Percentiles rank a stretch among this genome's conserved stretches.
phyloP scores from a whole-genome alignment of 1,140 invertebrate species.

The Hetaerina americana region DNA sequence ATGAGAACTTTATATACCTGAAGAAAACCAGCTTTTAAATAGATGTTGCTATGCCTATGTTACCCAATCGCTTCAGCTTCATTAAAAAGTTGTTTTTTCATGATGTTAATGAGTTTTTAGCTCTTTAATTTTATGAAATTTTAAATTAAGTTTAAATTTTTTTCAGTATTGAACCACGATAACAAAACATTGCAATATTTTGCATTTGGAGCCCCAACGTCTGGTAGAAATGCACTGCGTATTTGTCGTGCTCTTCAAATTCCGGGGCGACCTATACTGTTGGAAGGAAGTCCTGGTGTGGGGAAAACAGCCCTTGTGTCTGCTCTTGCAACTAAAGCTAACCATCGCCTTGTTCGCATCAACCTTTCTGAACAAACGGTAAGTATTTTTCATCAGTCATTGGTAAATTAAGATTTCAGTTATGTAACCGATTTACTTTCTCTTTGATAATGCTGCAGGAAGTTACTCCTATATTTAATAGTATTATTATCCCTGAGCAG shows the following conservation, averaged over 20 bases:
- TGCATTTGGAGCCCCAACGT: constrained; percentile 70
- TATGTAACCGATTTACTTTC: not conserved
- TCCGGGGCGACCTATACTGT: constrained; percentile 69
- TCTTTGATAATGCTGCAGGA: too few relatives aligned
- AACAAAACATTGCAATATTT: constrained; percentile 32
- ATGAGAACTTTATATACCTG: too few relatives aligned
- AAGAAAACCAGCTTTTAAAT: too few relatives aligned
- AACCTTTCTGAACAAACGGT: constrained; percentile 98
- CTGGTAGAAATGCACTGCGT: constrained; percentile 66
- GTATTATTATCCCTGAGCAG: too few relatives aligned
- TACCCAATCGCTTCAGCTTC: too few relatives aligned
- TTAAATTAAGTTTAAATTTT: too few relatives aligned
- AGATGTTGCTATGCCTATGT: too few relatives aligned
- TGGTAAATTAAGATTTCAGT: constrained; percentile 3
- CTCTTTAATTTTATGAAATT: too few relatives aligned
- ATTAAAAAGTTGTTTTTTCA: too few relatives aligned
- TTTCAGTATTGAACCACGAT: not conserved
- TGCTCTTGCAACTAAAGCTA: constrained; percentile 76
- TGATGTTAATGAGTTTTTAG: too few relatives aligned
- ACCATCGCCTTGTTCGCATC: constrained; percentile 72
- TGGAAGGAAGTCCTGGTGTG: constrained; percentile 96
- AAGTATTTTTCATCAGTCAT: constrained; percentile 25
- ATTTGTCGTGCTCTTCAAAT: constrained; percentile 79
- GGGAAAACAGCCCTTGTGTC: constrained; percentile 93
- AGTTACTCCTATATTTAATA: too few relatives aligned